phyloP scores from a whole-genome alignment of 1,140 invertebrate genomes.

The Arion vulgaris region DNA sequence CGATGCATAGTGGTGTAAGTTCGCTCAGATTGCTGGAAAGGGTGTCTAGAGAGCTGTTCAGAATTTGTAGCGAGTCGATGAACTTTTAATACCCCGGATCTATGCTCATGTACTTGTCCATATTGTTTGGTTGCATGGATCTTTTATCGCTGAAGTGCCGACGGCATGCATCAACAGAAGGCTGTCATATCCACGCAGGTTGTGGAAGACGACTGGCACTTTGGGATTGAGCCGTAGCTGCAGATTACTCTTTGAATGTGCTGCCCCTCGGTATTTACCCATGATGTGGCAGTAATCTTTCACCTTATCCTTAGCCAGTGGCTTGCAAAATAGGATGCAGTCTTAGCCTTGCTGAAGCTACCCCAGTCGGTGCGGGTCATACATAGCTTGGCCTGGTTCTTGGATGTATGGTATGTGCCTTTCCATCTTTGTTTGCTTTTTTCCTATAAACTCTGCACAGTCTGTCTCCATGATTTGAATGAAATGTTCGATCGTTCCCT shows the following conservation, averaged over 20 bases:
- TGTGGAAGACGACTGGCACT: background rate
- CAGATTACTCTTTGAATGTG: slow-evolving; percentile 10
- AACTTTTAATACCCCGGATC: background rate
- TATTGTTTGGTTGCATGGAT: background rate
- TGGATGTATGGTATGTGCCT: no score
- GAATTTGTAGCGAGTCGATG: background rate
- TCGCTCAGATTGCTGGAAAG: background rate
- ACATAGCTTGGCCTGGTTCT: background rate
- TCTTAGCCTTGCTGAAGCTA: background rate
- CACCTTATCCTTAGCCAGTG: background rate
- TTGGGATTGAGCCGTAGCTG: background rate
- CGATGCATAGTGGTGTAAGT: no score
- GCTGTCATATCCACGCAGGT: no score
- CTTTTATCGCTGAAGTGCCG: no score
- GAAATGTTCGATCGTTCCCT: slow-evolving; percentile 15
- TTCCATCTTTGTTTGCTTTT: no score
- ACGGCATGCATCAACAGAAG: no score
- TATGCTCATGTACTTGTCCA: background rate
- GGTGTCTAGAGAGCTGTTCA: background rate
- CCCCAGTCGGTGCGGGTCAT: slow-evolving; percentile 29
- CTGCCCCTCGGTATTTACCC: background rate
- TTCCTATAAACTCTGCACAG: slow-evolving; percentile 9
- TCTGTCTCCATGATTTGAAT: slow-evolving; percentile 12
- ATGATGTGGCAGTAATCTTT: slow-evolving; percentile 38
- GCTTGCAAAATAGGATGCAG: background rate